Percentiles rank a stretch among this genome's conserved stretches.
Evolutionary conservation across 2,797 vertebrate species (phyloP).

Genomic region (Neostethus bicornis): DNA sequence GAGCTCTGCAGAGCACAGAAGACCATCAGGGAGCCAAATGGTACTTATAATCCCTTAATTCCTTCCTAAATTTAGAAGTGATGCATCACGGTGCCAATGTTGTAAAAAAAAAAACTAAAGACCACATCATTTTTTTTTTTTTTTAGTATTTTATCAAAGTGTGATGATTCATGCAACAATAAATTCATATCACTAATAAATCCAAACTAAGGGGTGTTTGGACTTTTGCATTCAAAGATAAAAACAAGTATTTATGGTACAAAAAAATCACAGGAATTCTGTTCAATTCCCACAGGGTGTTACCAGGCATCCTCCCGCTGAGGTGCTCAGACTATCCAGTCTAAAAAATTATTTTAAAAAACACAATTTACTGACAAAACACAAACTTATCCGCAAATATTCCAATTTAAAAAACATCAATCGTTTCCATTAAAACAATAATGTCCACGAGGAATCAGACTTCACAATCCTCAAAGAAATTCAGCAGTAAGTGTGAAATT

Average conservation of each 20-base stretch:
- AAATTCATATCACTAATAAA: neutral
- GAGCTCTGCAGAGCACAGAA: conserved; percentile 8
- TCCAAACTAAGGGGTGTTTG: neutral
- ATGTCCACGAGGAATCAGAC: conserved; percentile 14
- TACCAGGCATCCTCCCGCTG: conserved; percentile 34
- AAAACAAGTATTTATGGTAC: conserved; percentile 25
- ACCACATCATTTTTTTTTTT: too few relatives aligned
- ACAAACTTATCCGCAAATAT: neutral
- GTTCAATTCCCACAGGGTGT: conserved; percentile 37
- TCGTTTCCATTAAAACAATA: conserved; percentile 10
- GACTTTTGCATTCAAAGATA: conserved; percentile 28
- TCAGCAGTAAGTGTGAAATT: conserved; percentile 34
- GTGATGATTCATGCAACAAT: neutral
- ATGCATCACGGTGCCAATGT: too few relatives aligned
- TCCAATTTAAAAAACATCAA: too few relatives aligned
- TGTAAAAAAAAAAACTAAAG: too few relatives aligned
- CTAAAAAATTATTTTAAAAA: conserved; percentile 12
- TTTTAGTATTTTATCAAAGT: too few relatives aligned
- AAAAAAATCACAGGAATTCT: conserved; percentile 54
- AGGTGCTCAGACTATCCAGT: conserved; percentile 28
- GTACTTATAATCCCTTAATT: neutral
- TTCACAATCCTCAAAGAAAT: conserved; percentile 27
- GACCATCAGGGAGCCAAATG: conserved; percentile 6
- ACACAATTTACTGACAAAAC: neutral
- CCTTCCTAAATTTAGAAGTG: conserved; percentile 1